Conservation (phyloP, 2,113 vertebrate genomes). For the Thalassarche chlororhynchos region DNA sequence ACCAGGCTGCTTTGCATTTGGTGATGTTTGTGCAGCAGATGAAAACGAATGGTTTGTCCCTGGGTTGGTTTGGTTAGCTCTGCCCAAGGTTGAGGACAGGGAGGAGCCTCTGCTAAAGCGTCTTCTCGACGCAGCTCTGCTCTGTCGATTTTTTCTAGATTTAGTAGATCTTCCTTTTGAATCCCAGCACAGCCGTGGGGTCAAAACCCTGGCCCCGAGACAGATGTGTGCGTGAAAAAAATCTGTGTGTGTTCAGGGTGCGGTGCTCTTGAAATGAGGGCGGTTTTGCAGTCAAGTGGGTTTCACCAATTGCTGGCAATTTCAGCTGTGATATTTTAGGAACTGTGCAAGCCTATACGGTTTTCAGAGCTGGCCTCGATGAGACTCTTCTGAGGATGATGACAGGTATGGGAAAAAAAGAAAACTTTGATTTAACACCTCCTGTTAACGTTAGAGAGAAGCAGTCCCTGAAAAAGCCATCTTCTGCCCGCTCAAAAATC, state of each 20-base stretch:
- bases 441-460: not conserved
- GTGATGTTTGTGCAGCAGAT: not conserved
- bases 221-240: not conserved
- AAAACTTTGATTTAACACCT: not conserved
- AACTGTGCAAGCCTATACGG: not conserved
- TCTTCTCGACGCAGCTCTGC: not conserved
- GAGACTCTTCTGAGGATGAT: not conserved
- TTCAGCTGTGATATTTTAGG: slow-evolving; percentile 33
- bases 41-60: not conserved
- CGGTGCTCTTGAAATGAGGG: not conserved
- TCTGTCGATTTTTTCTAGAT: not conserved
- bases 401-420: not conserved
- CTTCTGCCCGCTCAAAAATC: not conserved
- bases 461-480: not conserved
- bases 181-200: not conserved
- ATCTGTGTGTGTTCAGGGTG: not conserved
- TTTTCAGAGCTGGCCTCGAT: not conserved
- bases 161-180: not conserved
- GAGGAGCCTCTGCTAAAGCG: not conserved
- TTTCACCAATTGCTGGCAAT: slow-evolving; percentile 21
- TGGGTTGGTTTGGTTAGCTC: not conserved
- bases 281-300: not conserved
- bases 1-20: not conserved
- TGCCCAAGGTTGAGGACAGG: not conserved
- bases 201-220: fast-evolving